Evolutionary conservation across 1,140 invertebrate species (phyloP), one percentile per base, ranked within the genome.

Genomic region (Tetragnatha versicolor): DNA sequence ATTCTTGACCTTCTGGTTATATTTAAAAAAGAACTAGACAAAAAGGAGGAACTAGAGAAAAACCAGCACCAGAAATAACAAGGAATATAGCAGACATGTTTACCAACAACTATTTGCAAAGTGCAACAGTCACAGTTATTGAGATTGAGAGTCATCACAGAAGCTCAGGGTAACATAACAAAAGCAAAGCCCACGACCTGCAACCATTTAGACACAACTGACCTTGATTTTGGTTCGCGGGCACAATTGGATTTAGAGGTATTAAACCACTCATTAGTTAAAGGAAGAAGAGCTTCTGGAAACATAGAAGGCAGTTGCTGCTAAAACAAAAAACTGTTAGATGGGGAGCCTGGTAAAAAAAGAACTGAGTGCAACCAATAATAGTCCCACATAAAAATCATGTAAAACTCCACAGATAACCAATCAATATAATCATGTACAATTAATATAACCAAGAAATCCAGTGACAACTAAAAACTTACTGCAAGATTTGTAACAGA

Each of bases 401-500:
- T 17, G 20, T 12, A 47, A 47, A 47, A 47, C 12, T 47, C 12
- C 42, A 47, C 20, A n/a, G n/a, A n/a, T n/a, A n/a, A n/a, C n/a
- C n/a, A n/a, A n/a, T n/a, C n/a, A n/a, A n/a, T n/a, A n/a, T n/a
- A n/a, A n/a, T n/a, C n/a, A n/a, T n/a, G n/a, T n/a, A n/a, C n/a
- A n/a, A n/a, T n/a, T n/a, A n/a, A n/a, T n/a, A n/a, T n/a, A n/a
- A n/a, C n/a, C n/a, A n/a, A n/a, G n/a, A n/a, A n/a, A n/a, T n/a
- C n/a, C n/a, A n/a, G n/a, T n/a, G n/a, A n/a, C n/a, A n/a, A n/a
- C n/a, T 53, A 25, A 65, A 27, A 33, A 69, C 76, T 79, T 79
- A 79, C 76, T 25, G 63, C 60, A 22, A 81, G 47, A 33, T 79
- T 77, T 63, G 73, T 70, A 20, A 66, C 58, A 27, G 80, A 81